phyloP scores from a whole-genome alignment of 2,888 invertebrate genomes.

The Panzeria rudis region DNA sequence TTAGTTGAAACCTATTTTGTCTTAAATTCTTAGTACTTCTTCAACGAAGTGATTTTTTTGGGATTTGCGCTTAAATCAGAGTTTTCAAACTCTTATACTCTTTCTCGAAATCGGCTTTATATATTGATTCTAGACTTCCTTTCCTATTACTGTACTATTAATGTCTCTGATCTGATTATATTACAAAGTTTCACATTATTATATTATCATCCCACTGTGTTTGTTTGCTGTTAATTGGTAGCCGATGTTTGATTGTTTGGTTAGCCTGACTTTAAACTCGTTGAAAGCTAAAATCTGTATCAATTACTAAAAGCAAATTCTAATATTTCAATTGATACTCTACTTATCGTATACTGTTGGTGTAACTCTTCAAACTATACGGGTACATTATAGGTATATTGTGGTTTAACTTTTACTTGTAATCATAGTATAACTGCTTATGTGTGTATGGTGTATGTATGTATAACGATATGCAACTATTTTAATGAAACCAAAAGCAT shows the following conservation, averaged over 20 bases:
- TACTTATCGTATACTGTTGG: conserved; percentile 9
- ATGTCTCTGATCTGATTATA: no score
- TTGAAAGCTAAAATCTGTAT: conserved; percentile 47
- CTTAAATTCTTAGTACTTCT: no score
- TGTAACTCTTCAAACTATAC: conserved; percentile 33
- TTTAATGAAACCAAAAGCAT: conserved; percentile 8
- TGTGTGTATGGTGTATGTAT: background rate
- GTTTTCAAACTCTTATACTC: no score
- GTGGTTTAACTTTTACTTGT: conserved; percentile 65
- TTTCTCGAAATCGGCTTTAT: no score
- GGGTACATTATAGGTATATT: conserved; percentile 29
- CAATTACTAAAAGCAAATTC: conserved; percentile 52
- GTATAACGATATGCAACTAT: background rate
- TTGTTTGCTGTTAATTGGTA: background rate
- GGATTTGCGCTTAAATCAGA: no score
- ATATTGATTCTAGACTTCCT: no score
- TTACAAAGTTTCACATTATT: no score
- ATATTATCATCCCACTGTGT: conserved; percentile 11
- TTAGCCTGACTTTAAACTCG: conserved; percentile 24
- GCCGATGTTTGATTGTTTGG: conserved; percentile 18
- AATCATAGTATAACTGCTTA: background rate
- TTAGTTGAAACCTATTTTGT: no score
- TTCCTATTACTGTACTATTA: no score
- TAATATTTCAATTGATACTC: conserved; percentile 53
- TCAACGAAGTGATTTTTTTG: no score